Conservation (phyloP, 1,140 invertebrate genomes). For the Stegodyphus mimosarum region DNA sequence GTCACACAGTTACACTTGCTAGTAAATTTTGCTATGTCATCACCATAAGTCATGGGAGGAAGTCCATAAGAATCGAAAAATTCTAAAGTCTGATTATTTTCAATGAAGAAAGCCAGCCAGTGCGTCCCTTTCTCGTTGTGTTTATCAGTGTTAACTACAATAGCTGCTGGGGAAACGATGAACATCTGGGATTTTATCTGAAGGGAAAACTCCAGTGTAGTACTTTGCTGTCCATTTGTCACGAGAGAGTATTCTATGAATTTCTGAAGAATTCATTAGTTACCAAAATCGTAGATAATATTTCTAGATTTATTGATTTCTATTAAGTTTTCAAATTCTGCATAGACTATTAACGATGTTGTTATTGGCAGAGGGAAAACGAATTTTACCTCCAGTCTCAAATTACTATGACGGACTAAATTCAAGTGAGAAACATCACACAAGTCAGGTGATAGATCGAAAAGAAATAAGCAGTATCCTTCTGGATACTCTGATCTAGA, state of each 20-base stretch:
- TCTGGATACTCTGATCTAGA: background rate
- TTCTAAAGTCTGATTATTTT: background rate
- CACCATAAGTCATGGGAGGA: background rate
- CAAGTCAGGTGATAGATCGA: background rate
- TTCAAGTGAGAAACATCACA: background rate
- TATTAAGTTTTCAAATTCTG: no score
- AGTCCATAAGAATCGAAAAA: constrained; percentile 11
- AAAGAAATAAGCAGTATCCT: background rate
- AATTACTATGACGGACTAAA: no score
- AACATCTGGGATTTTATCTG: background rate
- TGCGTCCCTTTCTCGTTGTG: background rate
- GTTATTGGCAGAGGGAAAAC: no score
- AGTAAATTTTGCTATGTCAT: background rate
- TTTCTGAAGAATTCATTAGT: no score
- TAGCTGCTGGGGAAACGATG: background rate
- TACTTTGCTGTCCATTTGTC: background rate
- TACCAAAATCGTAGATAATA: no score
- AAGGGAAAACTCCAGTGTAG: background rate
- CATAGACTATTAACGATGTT: no score
- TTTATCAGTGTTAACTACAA: background rate
- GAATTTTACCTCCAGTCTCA: background rate
- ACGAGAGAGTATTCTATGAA: background rate
- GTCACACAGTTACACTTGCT: background rate
- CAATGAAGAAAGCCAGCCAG: background rate
- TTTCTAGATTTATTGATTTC: no score